These are phyloP conservation scores for Galbula dea DNA, from an alignment of 2,113 vertebrate genomes.

Conservation along the genomic window DNA sequence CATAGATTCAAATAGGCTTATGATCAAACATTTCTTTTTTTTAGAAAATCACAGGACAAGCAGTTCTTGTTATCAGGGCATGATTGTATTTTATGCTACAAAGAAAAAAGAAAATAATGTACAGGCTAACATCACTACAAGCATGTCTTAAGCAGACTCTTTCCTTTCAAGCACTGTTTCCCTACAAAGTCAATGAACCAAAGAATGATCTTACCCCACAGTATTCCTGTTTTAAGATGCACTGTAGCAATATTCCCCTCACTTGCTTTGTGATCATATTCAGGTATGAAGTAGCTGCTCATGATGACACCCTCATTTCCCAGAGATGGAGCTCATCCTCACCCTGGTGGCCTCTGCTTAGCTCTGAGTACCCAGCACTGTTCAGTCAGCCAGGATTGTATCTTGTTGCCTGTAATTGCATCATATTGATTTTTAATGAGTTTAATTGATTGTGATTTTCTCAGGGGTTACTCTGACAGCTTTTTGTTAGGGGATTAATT, in stretches of 20 bases:
- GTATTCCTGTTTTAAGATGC: neutral
- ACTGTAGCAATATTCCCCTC: neutral
- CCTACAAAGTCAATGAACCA: neutral
- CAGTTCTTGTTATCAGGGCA: neutral
- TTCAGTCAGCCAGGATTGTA: neutral
- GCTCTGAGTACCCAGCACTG: neutral
- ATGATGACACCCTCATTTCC: neutral
- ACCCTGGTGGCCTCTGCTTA: neutral
- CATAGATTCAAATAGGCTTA: neutral
- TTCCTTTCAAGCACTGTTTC: neutral
- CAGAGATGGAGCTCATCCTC: neutral
- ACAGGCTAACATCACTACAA: neutral
- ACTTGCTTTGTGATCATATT: neutral
- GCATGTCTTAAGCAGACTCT: neutral
- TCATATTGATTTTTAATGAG: constrained; percentile 57
- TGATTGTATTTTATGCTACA: neutral
- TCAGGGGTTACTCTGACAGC: neutral
- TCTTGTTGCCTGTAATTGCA: constrained; percentile 5
- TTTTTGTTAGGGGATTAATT: neutral
- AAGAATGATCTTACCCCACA: neutral
- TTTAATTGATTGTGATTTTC: constrained; percentile 47
- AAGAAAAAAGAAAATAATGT: neutral
- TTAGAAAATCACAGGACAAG: neutral
- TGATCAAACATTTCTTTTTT: neutral
- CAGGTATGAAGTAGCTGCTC: neutral